Percentiles rank a stretch among this genome's conserved stretches.
These are phyloP conservation scores for Tuberolachnus salignus DNA, from an alignment of 2,888 invertebrate species.

Conservation along the genomic window DNA sequence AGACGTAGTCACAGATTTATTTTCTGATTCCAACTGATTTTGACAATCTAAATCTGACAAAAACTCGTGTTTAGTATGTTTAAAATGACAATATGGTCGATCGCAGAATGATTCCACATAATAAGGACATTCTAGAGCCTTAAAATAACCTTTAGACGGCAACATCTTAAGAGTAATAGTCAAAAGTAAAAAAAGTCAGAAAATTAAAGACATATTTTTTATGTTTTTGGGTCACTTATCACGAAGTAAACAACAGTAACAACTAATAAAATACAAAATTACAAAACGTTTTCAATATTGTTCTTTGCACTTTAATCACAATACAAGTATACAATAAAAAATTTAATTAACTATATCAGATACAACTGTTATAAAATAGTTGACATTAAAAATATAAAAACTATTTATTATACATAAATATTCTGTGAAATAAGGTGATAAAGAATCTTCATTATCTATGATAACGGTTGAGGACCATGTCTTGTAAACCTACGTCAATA, in stretches of 20 bases:
- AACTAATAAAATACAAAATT: neutral
- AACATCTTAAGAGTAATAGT: constrained; percentile 69
- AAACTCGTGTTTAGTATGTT: constrained; percentile 75
- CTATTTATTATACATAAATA: too few species aligned
- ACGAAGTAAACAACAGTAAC: neutral
- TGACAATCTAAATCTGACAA: constrained; percentile 27
- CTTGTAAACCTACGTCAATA: too few species aligned
- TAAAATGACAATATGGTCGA: constrained; percentile 90
- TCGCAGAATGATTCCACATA: constrained; percentile 80
- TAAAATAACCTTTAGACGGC: constrained; percentile 87
- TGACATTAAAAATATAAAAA: neutral
- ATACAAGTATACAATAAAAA: neutral
- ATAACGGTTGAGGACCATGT: too few species aligned
- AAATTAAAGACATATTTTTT: neutral
- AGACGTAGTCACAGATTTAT: neutral
- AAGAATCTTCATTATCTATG: too few species aligned
- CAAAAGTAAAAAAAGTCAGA: neutral
- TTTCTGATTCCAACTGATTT: neutral
- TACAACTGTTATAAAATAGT: neutral
- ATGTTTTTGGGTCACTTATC: neutral
- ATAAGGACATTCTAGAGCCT: constrained; percentile 84
- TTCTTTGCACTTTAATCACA: neutral
- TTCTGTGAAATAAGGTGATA: too few species aligned
- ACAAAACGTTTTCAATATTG: neutral
- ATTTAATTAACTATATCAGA: neutral